phyloP scores from a whole-genome alignment of 2,113 vertebrate species.

The Cephalopterus ornatus region DNA sequence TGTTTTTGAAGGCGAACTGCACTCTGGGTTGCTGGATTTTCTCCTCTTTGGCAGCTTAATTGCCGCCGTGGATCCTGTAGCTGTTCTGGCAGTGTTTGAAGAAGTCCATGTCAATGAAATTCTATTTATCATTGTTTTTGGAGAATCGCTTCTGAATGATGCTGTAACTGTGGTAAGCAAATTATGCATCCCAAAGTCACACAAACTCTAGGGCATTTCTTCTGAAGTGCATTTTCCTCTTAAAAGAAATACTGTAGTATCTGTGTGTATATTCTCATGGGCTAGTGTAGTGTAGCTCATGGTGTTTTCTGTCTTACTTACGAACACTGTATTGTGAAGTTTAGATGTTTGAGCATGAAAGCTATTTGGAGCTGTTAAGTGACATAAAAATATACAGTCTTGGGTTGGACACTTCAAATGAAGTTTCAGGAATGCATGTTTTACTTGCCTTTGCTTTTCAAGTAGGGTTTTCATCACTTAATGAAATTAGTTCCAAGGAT shows the following conservation, averaged over 20 bases:
- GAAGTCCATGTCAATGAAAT: constrained; percentile 97
- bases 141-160: constrained; percentile 95
- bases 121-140: constrained; percentile 97
- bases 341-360: not conserved
- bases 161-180: constrained; percentile 92
- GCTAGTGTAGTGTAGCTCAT: not conserved
- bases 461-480: not conserved
- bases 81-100: constrained; percentile 95
- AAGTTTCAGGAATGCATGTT: not conserved
- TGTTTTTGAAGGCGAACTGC: constrained; percentile 75
- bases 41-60: constrained; percentile 95
- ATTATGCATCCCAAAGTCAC: not conserved
- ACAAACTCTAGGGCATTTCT: not conserved
- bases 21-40: constrained; percentile 85
- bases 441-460: not conserved
- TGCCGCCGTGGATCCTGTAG: constrained; percentile 93
- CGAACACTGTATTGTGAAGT: not conserved
- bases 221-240: not conserved
- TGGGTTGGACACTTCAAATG: not conserved
- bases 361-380: not conserved
- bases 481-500: not conserved
- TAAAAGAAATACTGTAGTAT: not conserved
- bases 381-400: not conserved
- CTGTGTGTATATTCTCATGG: not conserved
- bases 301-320: not conserved